Evolutionary conservation across 2,888 invertebrate species (phyloP).

Genomic region (Philonicus albiceps): DNA sequence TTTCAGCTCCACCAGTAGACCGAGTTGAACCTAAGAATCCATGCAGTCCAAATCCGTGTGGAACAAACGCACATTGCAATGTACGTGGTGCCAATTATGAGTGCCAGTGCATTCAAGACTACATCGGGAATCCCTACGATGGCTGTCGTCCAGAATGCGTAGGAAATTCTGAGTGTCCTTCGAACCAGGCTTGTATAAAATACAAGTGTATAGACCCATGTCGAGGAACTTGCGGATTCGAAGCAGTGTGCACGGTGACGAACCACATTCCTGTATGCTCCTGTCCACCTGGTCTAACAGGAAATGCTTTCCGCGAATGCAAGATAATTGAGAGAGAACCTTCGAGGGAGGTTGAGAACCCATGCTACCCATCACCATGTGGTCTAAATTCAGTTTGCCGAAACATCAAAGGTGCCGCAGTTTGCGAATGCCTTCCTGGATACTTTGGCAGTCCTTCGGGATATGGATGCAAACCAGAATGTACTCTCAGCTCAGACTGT

Average conservation of each 20-base stretch:
- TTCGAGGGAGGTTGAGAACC: conserved; percentile 61
- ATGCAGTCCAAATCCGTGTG: conserved; percentile 77
- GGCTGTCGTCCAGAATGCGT: conserved; percentile 85
- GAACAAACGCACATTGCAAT: conserved; percentile 73
- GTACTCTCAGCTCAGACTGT: conserved; percentile 83
- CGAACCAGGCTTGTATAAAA: conserved; percentile 81
- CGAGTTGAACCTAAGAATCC: conserved; percentile 65
- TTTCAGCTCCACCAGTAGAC: conserved; percentile 48
- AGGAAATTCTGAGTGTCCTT: conserved; percentile 84
- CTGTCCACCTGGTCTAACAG: conserved; percentile 70
- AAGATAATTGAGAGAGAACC: conserved; percentile 53
- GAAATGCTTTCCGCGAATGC: conserved; percentile 71
- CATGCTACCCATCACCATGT: conserved; percentile 78
- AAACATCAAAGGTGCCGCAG: conserved; percentile 66
- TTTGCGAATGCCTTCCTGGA: conserved; percentile 79
- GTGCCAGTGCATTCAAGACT: conserved; percentile 70
- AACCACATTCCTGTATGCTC: conserved; percentile 74
- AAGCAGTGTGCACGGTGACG: conserved; percentile 79
- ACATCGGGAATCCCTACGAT: conserved; percentile 79
- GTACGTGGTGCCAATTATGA: conserved; percentile 66
- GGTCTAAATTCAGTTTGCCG: conserved; percentile 79
- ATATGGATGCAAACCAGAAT: conserved; percentile 82
- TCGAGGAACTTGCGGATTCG: conserved; percentile 81
- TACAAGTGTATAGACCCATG: conserved; percentile 87
- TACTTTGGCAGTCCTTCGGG: conserved; percentile 74